Conservation (phyloP, 1,140 invertebrate species). For the Dolichoris vasculosae region DNA sequence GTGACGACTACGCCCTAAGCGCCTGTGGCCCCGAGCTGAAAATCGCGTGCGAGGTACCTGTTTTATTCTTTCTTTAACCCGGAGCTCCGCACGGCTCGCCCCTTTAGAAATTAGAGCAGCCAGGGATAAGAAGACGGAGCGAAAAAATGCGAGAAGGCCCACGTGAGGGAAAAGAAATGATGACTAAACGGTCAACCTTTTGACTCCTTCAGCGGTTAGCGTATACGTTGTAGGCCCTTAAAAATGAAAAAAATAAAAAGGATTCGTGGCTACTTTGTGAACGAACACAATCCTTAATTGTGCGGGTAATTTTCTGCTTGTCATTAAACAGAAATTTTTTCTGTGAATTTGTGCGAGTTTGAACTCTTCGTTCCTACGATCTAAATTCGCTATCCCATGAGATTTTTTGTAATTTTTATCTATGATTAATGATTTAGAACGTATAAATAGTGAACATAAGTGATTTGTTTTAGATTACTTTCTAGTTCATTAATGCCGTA, state of each 20-base stretch:
- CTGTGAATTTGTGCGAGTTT: background rate
- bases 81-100: background rate
- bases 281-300: background rate
- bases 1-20: background rate
- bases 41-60: constrained; percentile 29
- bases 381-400: background rate
- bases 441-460: background rate
- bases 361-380: background rate
- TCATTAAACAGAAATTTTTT: background rate
- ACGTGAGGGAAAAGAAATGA: background rate
- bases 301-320: background rate
- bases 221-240: background rate
- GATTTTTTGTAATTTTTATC: background rate
- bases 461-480: background rate
- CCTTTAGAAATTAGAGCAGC: constrained; percentile 33
- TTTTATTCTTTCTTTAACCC: background rate
- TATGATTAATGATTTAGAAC: background rate
- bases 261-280: background rate
- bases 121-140: no score
- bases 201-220: background rate
- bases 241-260: background rate
- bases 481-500: background rate
- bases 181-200: constrained; percentile 2
- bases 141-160: background rate
- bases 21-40: background rate